Percentiles rank a stretch among this genome's conserved stretches.
Conservation (phyloP, 2,888 invertebrate species). For the Cyrtodaria siliqua region DNA sequence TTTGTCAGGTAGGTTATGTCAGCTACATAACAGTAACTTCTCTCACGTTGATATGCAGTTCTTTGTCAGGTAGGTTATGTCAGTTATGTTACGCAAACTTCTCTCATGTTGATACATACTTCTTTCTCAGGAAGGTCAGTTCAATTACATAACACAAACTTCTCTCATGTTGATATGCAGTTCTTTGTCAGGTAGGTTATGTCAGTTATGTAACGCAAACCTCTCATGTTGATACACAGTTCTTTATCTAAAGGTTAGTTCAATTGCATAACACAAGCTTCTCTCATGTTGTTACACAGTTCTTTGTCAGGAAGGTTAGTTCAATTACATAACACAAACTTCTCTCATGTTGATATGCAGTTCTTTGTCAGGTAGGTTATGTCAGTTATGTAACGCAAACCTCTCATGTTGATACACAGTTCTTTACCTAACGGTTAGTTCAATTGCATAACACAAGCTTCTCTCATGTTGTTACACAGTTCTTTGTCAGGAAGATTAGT, state of each 20-base stretch:
- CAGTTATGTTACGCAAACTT: conserved; percentile 53
- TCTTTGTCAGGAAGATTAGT: no score
- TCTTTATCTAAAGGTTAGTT: conserved; percentile 55
- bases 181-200: conserved; percentile 62
- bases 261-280: conserved; percentile 53
- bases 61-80: conserved; percentile 61
- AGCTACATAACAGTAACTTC: conserved; percentile 52
- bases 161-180: conserved; percentile 47
- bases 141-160: conserved; percentile 50
- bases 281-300: conserved; percentile 45
- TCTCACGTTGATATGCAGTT: conserved; percentile 49
- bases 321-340: no score
- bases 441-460: no score
- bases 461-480: no score
- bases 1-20: conserved; percentile 62
- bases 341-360: no score
- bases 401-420: conserved; percentile 46
- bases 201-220: no score
- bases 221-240: conserved; percentile 46
- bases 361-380: no score
- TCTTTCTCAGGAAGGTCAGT: conserved; percentile 60
- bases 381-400: no score
- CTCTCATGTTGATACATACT: conserved; percentile 46
- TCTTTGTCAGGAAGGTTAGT: conserved; percentile 60
- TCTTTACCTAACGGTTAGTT: conserved; percentile 54